A percentile compares a stretch with the other conserved stretches of the same genome.
Conservation (phyloP, 2,113 vertebrate species). For the Hiodon alosoides region DNA sequence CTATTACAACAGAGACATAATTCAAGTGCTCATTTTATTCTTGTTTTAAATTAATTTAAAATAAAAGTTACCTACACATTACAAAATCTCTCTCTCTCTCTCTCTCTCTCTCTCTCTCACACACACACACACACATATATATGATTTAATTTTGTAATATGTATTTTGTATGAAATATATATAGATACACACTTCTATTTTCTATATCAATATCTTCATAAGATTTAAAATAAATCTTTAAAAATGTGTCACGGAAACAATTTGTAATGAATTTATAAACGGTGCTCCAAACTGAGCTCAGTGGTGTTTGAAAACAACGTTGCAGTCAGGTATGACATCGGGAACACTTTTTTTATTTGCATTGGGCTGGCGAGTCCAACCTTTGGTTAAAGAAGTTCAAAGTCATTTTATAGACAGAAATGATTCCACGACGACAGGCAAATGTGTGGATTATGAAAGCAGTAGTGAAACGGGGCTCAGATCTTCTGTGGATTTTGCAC, state of each 20-base stretch:
- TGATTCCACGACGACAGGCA: neutral
- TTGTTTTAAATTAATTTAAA: neutral
- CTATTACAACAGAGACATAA: neutral
- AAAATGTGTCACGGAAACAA: neutral
- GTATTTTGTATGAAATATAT: too few species aligned
- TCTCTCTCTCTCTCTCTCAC: too few species aligned
- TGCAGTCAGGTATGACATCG: neutral
- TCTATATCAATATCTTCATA: neutral
- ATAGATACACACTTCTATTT: neutral
- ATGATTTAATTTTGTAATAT: too few species aligned
- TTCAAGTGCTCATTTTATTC: slow-evolving; percentile 6
- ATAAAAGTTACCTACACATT: slow-evolving; percentile 2
- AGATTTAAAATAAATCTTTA: neutral
- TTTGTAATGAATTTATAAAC: slow-evolving; percentile 5
- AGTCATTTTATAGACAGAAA: neutral
- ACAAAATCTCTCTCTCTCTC: neutral
- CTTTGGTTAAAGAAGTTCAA: neutral
- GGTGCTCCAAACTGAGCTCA: neutral
- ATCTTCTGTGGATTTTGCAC: neutral
- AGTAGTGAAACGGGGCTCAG: neutral
- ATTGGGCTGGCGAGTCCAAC: neutral
- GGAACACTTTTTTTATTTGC: neutral
- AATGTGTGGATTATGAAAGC: neutral
- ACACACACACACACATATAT: too few species aligned
- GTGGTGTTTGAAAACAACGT: neutral